These are phyloP conservation scores for Balaeniceps rex DNA, from an alignment of 2,113 vertebrate species.

Conservation along the genomic window DNA sequence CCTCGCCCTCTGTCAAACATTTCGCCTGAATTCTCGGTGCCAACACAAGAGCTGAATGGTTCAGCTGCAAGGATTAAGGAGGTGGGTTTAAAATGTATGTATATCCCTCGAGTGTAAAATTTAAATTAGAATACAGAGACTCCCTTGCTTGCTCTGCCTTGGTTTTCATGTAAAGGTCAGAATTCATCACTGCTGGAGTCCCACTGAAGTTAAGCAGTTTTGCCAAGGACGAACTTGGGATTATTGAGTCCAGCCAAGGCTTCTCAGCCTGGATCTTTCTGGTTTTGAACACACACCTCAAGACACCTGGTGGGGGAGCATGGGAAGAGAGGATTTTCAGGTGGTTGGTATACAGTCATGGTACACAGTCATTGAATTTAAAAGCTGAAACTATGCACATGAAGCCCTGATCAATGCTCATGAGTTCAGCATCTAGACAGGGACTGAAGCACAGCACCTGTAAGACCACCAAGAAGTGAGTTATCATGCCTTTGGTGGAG, in stretches of 20 bases:
- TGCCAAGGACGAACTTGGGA: background rate
- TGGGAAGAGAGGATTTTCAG: background rate
- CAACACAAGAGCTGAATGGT: background rate
- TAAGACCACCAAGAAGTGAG: background rate
- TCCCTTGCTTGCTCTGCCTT: background rate
- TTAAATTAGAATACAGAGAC: constrained; percentile 7
- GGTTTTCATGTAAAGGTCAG: background rate
- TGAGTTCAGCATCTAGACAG: background rate
- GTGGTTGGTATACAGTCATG: background rate
- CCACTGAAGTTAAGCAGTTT: background rate
- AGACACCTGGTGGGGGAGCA: background rate
- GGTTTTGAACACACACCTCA: background rate
- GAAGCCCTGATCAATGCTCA: background rate
- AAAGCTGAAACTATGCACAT: background rate
- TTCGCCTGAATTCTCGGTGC: background rate
- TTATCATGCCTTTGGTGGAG: background rate
- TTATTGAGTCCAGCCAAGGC: background rate
- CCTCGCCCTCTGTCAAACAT: background rate
- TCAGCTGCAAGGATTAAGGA: constrained; percentile 20
- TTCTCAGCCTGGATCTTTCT: background rate
- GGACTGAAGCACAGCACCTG: background rate
- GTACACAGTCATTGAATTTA: background rate
- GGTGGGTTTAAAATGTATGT: background rate
- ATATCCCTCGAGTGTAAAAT: constrained; percentile 4
- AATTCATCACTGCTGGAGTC: background rate